Evolutionary conservation across 1,140 invertebrate species (phyloP).

Genomic region (Acromyrmex charruanus): DNA sequence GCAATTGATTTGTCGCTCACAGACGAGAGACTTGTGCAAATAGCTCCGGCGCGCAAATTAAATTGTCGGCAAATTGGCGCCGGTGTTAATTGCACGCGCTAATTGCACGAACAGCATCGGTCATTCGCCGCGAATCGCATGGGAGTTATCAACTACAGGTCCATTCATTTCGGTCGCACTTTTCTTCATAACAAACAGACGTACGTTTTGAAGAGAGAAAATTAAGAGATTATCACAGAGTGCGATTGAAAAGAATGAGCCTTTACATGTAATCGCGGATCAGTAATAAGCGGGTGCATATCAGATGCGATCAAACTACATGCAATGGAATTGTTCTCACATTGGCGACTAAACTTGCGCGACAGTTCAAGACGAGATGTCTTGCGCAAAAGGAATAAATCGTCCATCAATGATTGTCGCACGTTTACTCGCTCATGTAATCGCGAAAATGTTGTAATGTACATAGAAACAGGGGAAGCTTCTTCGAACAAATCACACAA

Average conservation of each 20-base stretch:
- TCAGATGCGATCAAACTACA: slow-evolving; percentile 42
- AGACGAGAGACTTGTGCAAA: slow-evolving; percentile 39
- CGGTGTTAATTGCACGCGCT: slow-evolving; percentile 53
- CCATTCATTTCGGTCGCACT: slow-evolving; percentile 4
- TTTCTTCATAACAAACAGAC: too few species aligned
- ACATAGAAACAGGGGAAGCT: background rate
- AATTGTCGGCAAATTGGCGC: slow-evolving; percentile 48
- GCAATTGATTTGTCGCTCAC: slow-evolving; percentile 18
- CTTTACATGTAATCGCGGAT: background rate
- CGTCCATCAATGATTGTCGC: slow-evolving; percentile 22
- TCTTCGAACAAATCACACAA: slow-evolving; percentile 9
- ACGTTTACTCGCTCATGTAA: slow-evolving; percentile 47
- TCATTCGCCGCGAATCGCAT: slow-evolving; percentile 19
- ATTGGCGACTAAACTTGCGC: slow-evolving; percentile 31
- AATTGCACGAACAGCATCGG: slow-evolving; percentile 39
- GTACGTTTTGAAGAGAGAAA: background rate
- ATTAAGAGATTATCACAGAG: background rate
- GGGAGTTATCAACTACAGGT: background rate
- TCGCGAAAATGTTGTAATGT: slow-evolving; percentile 42
- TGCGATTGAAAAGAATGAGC: background rate
- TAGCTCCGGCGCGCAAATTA: slow-evolving; percentile 10
- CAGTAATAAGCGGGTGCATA: slow-evolving; percentile 40
- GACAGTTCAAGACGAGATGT: slow-evolving; percentile 10
- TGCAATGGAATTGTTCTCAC: slow-evolving; percentile 34
- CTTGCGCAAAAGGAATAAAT: background rate